Percentiles rank a stretch among this genome's conserved stretches.
phyloP scores from a whole-genome alignment of 1,140 invertebrate species.

The Saccostrea echinata region DNA sequence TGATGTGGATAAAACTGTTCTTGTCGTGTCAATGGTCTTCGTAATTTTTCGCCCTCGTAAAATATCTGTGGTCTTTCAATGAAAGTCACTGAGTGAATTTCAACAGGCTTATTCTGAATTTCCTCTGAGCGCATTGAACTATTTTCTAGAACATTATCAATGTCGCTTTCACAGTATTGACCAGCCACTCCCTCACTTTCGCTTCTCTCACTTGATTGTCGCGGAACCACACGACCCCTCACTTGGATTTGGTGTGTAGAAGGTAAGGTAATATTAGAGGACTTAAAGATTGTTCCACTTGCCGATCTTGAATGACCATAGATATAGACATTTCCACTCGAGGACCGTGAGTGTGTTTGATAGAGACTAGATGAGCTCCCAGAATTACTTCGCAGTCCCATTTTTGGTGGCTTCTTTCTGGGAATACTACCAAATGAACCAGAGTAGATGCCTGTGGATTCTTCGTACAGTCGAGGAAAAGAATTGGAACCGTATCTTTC shows the following conservation, averaged over 20 bases:
- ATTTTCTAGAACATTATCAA: constrained; percentile 51
- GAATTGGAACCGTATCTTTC: not conserved
- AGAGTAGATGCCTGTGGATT: not conserved
- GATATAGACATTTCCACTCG: constrained; percentile 6
- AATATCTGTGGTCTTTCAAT: not conserved
- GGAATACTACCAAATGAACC: not conserved
- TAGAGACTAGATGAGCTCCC: constrained; percentile 20
- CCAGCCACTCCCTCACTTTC: constrained; percentile 57
- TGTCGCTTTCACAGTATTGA: constrained; percentile 61
- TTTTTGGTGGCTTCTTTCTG: constrained; percentile 36
- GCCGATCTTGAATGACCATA: not conserved
- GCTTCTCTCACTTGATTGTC: constrained; percentile 46
- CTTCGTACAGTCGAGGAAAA: not conserved
- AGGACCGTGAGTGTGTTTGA: constrained; percentile 5
- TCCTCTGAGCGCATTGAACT: not conserved
- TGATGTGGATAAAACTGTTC: not conserved
- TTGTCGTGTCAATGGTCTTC: not conserved
- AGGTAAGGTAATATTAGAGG: not conserved
- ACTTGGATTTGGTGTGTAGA: not conserved
- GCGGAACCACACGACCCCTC: not conserved
- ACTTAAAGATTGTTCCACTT: constrained; percentile 16
- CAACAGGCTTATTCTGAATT: not conserved
- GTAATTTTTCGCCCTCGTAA: not conserved
- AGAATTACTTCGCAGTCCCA: constrained; percentile 7
- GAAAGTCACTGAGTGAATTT: constrained; percentile 11